Base-by-base conservation (phyloP, 2,113 vertebrate species). In the Piaya cayana region DNA sequence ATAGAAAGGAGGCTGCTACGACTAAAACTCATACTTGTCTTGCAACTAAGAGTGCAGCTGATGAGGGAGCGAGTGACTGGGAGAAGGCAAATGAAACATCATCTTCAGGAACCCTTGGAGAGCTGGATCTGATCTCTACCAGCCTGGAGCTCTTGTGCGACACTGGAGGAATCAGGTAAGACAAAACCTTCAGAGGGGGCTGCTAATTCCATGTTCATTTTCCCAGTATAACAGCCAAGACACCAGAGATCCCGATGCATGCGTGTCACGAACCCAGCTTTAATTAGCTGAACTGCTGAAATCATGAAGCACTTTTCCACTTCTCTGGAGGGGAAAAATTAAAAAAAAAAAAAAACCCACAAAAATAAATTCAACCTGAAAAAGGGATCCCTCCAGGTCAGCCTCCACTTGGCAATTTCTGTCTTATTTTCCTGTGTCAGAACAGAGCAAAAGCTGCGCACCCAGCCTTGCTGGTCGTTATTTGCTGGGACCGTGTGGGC, bases 1-100 rank as follows among this genome's bases (percentile, higher is more conserved):
- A 9, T 25, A 64, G 53, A 69, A 86, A 82, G 72, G 47, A 53
- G 14, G 36, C 68, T 62, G 36, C 32, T 82, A 29, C 53, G 13
- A 0, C 2, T 49, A 84, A 64, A 85, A 69, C 45, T 47, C 1
- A 0, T 1, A 1, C 30, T 69, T 82, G 26, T 59, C 85, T 88
- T 86, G 56, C 64, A 56, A 70, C 23, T 91, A 84, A 77, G 56
- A 19, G 26, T n/a, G 65, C 15, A 50, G 39, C 42, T 84, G 83
- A 88, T 55, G 64, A 88, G 45, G 68, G 47, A 91, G 68, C 9
- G 47, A 59, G 68, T 11, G 47, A 59, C 32, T 77, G n/a, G 25
- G 45, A 64, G 13, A 64, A 89, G 52, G 49, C 52, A 92, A 88
- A 76, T 18, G 29, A 63, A 87, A 89, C 16, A 15, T 84, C 29